These are phyloP conservation scores for Bombus soroeensis DNA, from an alignment of 1,140 invertebrate species.

Conservation along the genomic window DNA sequence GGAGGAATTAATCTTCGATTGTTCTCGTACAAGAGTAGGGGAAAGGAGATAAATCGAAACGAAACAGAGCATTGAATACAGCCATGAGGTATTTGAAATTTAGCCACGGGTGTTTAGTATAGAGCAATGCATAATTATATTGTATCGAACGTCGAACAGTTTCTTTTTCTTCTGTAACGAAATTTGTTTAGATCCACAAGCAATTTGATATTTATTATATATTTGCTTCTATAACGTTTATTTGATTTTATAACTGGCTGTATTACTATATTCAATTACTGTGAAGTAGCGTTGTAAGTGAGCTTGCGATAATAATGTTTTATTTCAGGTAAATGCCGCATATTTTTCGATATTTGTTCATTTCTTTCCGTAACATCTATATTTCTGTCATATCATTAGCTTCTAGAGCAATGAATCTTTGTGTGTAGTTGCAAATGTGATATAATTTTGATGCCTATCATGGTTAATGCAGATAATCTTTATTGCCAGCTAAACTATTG, in stretches of 20 bases:
- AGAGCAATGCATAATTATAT: constrained; percentile 49
- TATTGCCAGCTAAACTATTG: constrained; percentile 54
- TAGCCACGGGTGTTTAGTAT: constrained; percentile 68
- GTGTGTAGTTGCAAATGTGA: constrained; percentile 40
- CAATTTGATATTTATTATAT: constrained; percentile 8
- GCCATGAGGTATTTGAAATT: constrained; percentile 58
- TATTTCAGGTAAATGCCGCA: constrained; percentile 50
- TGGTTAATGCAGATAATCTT: constrained; percentile 51
- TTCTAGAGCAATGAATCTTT: constrained; percentile 31
- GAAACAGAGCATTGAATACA: constrained; percentile 51
- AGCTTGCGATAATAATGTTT: constrained; percentile 41
- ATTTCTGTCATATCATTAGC: constrained; percentile 36
- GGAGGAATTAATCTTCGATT: too few species aligned
- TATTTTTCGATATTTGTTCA: constrained; percentile 35
- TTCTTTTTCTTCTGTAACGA: constrained; percentile 56
- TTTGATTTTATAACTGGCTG: constrained; percentile 42
- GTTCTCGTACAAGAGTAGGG: neutral
- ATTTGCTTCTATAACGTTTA: constrained; percentile 18
- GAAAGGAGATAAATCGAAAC: constrained; percentile 11
- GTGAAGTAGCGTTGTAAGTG: constrained; percentile 34
- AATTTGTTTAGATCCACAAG: constrained; percentile 25
- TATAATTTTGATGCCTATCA: constrained; percentile 21
- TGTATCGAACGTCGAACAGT: constrained; percentile 45
- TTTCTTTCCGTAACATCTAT: constrained; percentile 9
- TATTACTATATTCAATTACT: constrained; percentile 15